Percentiles rank a stretch among this genome's conserved stretches.
Evolutionary conservation across 2,888 invertebrate genomes (phyloP).

Genomic region (Mylabris sibirica): DNA sequence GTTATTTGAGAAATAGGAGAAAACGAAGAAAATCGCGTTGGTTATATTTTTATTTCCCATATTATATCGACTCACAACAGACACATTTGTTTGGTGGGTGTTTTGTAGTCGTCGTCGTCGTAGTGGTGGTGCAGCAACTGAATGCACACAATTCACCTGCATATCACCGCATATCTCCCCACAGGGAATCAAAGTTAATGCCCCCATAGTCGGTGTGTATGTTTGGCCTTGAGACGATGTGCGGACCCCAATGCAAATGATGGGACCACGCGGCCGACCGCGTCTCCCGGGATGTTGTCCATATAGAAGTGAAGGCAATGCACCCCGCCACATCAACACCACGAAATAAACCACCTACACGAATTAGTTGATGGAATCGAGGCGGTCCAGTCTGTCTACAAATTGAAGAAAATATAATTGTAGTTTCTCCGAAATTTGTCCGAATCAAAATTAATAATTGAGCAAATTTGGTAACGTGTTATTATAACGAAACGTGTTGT

Average conservation of each 20-base stretch:
- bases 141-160: slow-evolving; percentile 39
- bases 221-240: slow-evolving; percentile 48
- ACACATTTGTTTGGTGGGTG: slow-evolving; percentile 3
- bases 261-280: slow-evolving; percentile 48
- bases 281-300: slow-evolving; percentile 38
- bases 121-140: slow-evolving; percentile 14
- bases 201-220: slow-evolving; percentile 34
- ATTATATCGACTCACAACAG: not conserved
- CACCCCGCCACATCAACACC: not conserved
- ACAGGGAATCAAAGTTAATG: slow-evolving; percentile 36
- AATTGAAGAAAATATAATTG: not conserved
- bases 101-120: not conserved
- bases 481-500: not conserved
- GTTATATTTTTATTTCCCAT: not conserved
- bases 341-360: not conserved
- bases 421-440: not conserved
- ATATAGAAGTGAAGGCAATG: not conserved
- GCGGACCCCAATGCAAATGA: slow-evolving; percentile 50
- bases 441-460: not conserved
- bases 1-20: not conserved
- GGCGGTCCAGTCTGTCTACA: not conserved
- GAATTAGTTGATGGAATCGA: not conserved
- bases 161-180: slow-evolving; percentile 39
- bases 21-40: not conserved
- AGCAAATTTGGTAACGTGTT: not conserved